Evolutionary conservation across 2,113 vertebrate genomes (phyloP), one percentile per base, ranked within the genome.

Genomic region (Opisthocomus hoazin): DNA sequence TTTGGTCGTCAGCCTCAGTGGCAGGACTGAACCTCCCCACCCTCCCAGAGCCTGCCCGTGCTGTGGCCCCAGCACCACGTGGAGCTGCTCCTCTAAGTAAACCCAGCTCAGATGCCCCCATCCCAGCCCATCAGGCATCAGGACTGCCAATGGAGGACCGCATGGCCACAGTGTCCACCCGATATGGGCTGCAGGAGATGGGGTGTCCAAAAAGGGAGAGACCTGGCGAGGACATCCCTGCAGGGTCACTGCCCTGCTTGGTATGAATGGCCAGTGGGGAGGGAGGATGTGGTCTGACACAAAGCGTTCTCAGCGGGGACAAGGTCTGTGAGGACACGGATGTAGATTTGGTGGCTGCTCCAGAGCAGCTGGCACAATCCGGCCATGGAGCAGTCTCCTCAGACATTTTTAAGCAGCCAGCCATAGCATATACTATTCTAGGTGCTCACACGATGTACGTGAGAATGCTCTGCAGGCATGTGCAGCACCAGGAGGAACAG

Each of bases 81-180:
- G 12, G 41, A 73, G 15, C 7, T 1, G 4, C 26, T 75, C 11
- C 30, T 69, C 32, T 26, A 13, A 54, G 18, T 24, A 50, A 89
- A 60, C 9, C 10, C 48, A 39, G 41, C 15, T 54, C n/a, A 65
- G 10, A 5, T 54, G 16, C 9, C 15, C 16, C 39, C 50, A 16
- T 56, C 27, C 16, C 32, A 93, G 36, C 26, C 43, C 16, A 12
- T 6, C 15, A 37, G 66, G n/a, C 60, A 58, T 12, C 53, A 73
- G 48, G 32, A 29, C 80, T 27, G 6, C 29, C 79, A 30, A 16
- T 4, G 22, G 23, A 85, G 30, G 17, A 75, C 20, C 30, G 91
- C 77, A 30, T n/a, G 12, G 18, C 24, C 2, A 0, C n/a, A 2
- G 1, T 5, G 27, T 10, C 24, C 45, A 53, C 30, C 16, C 43